These are phyloP conservation scores for Crocidura indochinensis DNA, from an alignment of 2,797 vertebrate species.

Conservation along the genomic window DNA sequence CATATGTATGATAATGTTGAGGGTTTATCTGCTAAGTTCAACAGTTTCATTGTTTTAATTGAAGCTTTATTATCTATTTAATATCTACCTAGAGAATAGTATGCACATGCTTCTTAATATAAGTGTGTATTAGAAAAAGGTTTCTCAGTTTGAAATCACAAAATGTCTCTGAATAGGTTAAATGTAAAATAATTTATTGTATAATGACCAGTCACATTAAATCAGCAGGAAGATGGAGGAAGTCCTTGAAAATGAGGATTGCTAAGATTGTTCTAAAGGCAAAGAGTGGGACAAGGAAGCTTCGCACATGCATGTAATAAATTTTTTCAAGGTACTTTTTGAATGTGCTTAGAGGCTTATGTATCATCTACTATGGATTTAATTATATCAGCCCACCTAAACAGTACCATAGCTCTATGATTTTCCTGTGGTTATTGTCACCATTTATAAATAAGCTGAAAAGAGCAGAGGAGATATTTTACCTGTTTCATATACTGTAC, in stretches of 20 bases:
- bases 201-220: neutral
- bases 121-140: neutral
- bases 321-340: neutral
- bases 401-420: neutral
- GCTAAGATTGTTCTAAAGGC: neutral
- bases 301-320: neutral
- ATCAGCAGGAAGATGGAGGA: neutral
- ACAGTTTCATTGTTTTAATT: neutral
- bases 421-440: neutral
- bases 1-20: neutral
- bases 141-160: neutral
- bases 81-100: neutral
- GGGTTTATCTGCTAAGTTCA: neutral
- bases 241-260: neutral
- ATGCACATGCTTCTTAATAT: neutral
- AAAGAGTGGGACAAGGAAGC: too few species aligned
- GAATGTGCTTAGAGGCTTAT: neutral
- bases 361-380: neutral
- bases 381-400: neutral
- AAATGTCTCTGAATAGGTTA: slow-evolving; percentile 8
- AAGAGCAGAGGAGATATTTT: neutral
- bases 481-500: neutral
- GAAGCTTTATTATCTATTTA: neutral
- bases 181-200: neutral
- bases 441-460: neutral